phyloP scores from a whole-genome alignment of 2,888 invertebrate genomes.

The Eupsilia transversa region DNA sequence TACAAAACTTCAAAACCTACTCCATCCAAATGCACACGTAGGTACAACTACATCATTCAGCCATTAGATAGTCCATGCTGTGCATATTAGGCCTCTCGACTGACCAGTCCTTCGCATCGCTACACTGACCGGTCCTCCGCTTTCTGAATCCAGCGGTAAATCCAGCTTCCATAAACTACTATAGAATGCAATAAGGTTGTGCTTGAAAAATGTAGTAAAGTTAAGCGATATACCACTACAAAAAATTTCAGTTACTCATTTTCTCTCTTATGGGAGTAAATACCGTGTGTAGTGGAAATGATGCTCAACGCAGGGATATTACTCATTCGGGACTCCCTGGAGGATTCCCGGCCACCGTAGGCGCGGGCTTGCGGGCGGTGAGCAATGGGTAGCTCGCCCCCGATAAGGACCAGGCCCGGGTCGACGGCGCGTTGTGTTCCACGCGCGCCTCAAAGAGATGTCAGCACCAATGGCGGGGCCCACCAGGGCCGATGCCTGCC shows the following conservation, averaged over 20 bases:
- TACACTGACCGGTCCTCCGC: neutral
- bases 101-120: too few relatives aligned
- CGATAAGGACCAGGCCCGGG: too few relatives aligned
- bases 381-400: too few relatives aligned
- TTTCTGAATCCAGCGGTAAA: neutral
- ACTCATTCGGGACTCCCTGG: too few relatives aligned
- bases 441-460: too few relatives aligned
- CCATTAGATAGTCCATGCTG: neutral
- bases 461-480: too few relatives aligned
- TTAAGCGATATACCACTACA: neutral
- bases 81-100: neutral
- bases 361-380: too few relatives aligned
- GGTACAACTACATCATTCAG: neutral
- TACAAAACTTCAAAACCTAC: neutral
- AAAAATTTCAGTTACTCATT: neutral
- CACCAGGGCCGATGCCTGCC: too few relatives aligned
- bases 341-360: too few relatives aligned
- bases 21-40: too few relatives aligned
- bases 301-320: slow-evolving; percentile 1
- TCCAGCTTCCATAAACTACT: neutral
- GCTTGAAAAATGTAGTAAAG: neutral
- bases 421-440: too few relatives aligned
- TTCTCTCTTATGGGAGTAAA: neutral
- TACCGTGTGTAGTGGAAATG: slow-evolving; percentile 10
- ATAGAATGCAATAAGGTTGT: neutral